Conservation (phyloP, 1,140 invertebrate genomes). For the Fopius arisanus region DNA sequence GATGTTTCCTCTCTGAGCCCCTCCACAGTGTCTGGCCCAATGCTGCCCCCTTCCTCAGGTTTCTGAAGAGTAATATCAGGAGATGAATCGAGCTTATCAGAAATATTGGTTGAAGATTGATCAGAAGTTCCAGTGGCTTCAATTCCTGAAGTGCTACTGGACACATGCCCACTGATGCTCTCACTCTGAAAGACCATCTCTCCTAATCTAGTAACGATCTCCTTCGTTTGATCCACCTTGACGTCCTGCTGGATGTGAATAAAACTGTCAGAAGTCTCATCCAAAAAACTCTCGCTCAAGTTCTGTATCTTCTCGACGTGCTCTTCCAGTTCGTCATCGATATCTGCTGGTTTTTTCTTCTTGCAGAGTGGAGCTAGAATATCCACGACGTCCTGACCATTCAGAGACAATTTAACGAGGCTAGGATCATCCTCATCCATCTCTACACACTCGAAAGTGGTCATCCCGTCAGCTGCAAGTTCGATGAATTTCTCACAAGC, state of each 20-base stretch:
- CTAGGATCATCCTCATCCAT: slow-evolving; percentile 46
- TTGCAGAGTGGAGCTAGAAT: slow-evolving; percentile 38
- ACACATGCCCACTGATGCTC: background rate
- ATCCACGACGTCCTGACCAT: slow-evolving; percentile 45
- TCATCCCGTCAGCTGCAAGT: slow-evolving; percentile 70
- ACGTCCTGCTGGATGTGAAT: background rate
- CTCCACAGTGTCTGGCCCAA: background rate
- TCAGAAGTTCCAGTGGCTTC: background rate
- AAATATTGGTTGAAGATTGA: background rate
- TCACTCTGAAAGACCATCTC: background rate
- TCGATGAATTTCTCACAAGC: slow-evolving; percentile 72
- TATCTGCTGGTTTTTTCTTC: slow-evolving; percentile 17
- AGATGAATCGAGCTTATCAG: background rate
- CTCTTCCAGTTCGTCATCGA: background rate
- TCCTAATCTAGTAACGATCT: background rate
- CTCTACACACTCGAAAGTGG: slow-evolving; percentile 71
- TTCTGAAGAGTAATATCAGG: background rate
- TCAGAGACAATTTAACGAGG: slow-evolving; percentile 37
- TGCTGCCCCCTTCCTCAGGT: background rate
- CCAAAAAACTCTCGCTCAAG: background rate
- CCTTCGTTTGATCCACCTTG: background rate
- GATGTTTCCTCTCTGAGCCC: background rate
- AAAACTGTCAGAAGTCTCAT: background rate
- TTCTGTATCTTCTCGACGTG: background rate
- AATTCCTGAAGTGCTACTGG: slow-evolving; percentile 23